These are phyloP conservation scores for Gadus macrocephalus DNA, from an alignment of 2,113 vertebrate genomes.

Conservation along the genomic window DNA sequence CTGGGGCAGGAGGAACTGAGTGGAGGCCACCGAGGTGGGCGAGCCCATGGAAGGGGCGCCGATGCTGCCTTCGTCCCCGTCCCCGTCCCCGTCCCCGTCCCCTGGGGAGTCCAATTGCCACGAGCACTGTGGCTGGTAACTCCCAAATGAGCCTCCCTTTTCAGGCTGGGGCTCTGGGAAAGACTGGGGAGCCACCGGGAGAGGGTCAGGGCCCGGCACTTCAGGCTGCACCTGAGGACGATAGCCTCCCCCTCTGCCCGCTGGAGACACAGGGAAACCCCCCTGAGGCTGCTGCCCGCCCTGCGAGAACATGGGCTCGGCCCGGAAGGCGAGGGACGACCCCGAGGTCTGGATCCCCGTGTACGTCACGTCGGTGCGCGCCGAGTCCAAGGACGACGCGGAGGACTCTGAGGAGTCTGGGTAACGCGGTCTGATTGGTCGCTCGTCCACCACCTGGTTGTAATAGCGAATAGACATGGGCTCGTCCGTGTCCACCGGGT, in stretches of 20 bases:
- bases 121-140: conserved; percentile 87
- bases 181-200: conserved; percentile 17
- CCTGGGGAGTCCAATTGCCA: conserved; percentile 80
- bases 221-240: conserved; percentile 52
- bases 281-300: conserved; percentile 32
- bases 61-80: conserved; percentile 66
- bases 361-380: conserved; percentile 83
- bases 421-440: conserved; percentile 58
- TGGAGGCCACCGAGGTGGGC: conserved; percentile 88
- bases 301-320: conserved; percentile 66
- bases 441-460: conserved; percentile 84
- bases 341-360: conserved; percentile 88
- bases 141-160: conserved; percentile 59
- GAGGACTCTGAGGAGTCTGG: conserved; percentile 74
- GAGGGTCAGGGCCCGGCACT: conserved; percentile 7
- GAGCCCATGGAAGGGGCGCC: conserved; percentile 83
- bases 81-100: conserved; percentile 73
- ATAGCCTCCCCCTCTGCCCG: conserved; percentile 45
- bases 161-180: conserved; percentile 31
- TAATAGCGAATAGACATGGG: conserved; percentile 79
- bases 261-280: conserved; percentile 32
- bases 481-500: conserved; percentile 74
- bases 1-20: conserved; percentile 88
- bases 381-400: conserved; percentile 70
- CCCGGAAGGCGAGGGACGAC: conserved; percentile 49